Conservation (phyloP, 2,113 vertebrate genomes). For the Geothlypis trichas region DNA sequence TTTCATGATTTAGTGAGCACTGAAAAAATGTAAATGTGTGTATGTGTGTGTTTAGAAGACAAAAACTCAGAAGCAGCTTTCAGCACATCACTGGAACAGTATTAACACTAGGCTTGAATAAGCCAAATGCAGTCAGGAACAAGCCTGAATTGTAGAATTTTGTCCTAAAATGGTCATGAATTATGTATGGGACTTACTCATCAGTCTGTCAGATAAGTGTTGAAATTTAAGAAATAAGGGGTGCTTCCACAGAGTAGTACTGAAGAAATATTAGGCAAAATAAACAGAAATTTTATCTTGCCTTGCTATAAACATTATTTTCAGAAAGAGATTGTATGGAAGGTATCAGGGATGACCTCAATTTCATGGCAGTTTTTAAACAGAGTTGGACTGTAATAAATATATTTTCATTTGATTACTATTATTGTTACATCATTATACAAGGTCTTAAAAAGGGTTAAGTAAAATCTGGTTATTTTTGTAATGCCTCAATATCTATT, state of each 20-base stretch:
- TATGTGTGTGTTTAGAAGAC: background rate
- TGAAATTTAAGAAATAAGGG: background rate
- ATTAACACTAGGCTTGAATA: background rate
- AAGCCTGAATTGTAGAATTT: background rate
- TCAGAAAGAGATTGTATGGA: background rate
- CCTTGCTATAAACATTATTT: background rate
- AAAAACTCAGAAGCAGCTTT: background rate
- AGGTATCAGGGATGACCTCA: background rate
- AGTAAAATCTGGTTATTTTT: background rate
- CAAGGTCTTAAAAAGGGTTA: background rate
- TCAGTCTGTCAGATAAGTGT: background rate
- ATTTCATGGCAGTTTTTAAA: background rate
- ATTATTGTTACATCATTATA: background rate
- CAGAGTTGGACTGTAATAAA: background rate
- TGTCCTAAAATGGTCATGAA: background rate
- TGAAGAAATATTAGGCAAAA: background rate
- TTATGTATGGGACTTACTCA: background rate
- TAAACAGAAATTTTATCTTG: background rate
- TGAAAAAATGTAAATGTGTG: background rate
- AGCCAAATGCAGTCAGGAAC: background rate
- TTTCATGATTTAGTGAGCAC: background rate
- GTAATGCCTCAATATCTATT: background rate
- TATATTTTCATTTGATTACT: background rate
- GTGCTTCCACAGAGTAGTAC: background rate
- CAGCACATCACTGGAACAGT: background rate